phyloP scores from a whole-genome alignment of 2,888 invertebrate genomes.

The Diogma glabrata region DNA sequence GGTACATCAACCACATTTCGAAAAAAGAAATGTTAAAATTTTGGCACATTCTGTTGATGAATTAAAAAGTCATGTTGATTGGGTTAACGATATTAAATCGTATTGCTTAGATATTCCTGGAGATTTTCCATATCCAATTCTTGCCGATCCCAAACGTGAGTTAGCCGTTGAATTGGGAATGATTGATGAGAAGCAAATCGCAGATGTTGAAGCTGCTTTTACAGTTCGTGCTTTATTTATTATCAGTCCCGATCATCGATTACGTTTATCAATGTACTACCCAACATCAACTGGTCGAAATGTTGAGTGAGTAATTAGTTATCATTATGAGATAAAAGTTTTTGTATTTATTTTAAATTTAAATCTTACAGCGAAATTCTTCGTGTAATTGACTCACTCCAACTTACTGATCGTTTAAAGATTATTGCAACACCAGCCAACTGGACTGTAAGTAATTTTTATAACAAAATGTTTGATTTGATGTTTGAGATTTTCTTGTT shows the following conservation, averaged over 20 bases:
- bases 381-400: conserved; percentile 70
- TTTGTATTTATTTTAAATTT: conserved; percentile 8
- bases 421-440: conserved; percentile 76
- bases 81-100: conserved; percentile 65
- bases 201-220: conserved; percentile 50
- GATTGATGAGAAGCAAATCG: conserved; percentile 62
- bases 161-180: conserved; percentile 64
- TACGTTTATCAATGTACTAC: conserved; percentile 71
- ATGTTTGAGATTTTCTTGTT: too few relatives aligned
- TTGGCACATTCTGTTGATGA: conserved; percentile 72
- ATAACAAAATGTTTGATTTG: too few relatives aligned
- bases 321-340: not conserved
- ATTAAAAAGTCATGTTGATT: conserved; percentile 58
- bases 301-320: conserved; percentile 53
- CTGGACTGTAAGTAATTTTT: conserved; percentile 33
- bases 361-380: conserved; percentile 60
- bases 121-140: conserved; percentile 70
- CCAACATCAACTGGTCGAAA: conserved; percentile 79
- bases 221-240: conserved; percentile 69
- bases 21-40: conserved; percentile 59
- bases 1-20: conserved; percentile 54
- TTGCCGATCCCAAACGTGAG: conserved; percentile 60
- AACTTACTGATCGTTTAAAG: conserved; percentile 56
- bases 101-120: conserved; percentile 58
- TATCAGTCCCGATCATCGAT: conserved; percentile 65